Percentiles rank a stretch among this genome's conserved stretches.
Evolutionary conservation across 2,113 vertebrate species (phyloP).

Genomic region (Setophaga coronata): DNA sequence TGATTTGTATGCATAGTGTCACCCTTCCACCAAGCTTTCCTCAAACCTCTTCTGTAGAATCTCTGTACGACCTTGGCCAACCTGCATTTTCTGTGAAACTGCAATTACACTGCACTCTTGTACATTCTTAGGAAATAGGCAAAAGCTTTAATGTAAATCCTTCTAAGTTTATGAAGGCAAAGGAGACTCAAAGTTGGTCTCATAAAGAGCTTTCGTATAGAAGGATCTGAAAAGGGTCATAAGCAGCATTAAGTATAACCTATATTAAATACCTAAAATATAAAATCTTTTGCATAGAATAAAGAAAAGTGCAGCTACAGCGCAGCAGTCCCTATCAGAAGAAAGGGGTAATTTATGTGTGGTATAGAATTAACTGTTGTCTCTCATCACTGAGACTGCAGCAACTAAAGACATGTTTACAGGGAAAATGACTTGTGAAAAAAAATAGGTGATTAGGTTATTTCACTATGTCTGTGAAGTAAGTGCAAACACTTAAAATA

Average conservation of each 20-base stretch:
- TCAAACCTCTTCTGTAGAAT: not conserved
- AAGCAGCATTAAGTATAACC: constrained; percentile 9
- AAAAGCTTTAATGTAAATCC: not conserved
- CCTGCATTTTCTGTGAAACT: not conserved
- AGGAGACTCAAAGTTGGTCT: not conserved
- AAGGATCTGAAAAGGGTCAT: not conserved
- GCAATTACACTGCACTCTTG: not conserved
- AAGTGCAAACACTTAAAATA: not conserved
- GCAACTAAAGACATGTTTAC: not conserved
- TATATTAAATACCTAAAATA: constrained; percentile 43
- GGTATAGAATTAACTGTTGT: not conserved
- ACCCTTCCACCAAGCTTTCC: not conserved
- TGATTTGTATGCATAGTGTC: not conserved
- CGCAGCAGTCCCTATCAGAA: not conserved
- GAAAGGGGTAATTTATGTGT: not conserved
- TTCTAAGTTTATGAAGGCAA: not conserved
- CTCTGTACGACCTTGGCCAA: not conserved
- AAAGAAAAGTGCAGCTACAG: constrained; percentile 53
- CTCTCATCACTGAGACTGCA: not conserved
- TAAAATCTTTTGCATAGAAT: constrained; percentile 56
- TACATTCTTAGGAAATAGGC: not conserved
- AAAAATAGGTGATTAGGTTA: not conserved
- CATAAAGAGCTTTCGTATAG: not conserved
- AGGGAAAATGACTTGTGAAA: not conserved
- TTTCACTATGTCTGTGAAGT: not conserved